Percentiles rank a stretch among this genome's conserved stretches.
Evolutionary conservation across 2,113 vertebrate species (phyloP).

Genomic region (Sakesphorus luctuosus): DNA sequence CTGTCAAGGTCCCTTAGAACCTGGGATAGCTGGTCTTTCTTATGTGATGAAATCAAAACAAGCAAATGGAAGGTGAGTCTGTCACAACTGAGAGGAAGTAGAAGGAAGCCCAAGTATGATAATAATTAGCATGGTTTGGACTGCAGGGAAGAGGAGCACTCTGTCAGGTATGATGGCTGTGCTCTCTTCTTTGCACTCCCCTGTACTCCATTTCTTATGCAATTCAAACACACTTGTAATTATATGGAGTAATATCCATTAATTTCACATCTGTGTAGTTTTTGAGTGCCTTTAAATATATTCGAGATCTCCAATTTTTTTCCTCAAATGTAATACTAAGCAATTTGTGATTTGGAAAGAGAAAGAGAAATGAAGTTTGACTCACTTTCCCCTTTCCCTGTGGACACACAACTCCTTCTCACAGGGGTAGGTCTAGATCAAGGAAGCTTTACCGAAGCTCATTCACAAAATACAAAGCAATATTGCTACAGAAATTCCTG

Average conservation of each 20-base stretch:
- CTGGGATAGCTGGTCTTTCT: slow-evolving; percentile 5
- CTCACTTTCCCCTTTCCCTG: neutral
- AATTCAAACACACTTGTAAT: neutral
- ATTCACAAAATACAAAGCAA: neutral
- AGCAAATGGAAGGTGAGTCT: neutral
- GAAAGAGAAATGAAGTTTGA: neutral
- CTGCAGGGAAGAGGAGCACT: neutral
- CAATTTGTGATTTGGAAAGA: neutral
- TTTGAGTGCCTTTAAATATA: neutral
- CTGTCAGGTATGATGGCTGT: neutral
- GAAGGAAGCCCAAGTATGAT: neutral
- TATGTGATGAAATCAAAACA: slow-evolving; percentile 23
- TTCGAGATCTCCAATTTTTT: neutral
- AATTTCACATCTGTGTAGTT: neutral
- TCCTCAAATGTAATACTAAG: neutral
- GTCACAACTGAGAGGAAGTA: neutral
- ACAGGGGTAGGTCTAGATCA: neutral
- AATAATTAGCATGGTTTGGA: slow-evolving; percentile 28
- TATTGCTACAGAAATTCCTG: neutral
- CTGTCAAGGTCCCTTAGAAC: slow-evolving; percentile 40
- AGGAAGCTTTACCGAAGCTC: neutral
- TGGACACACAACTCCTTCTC: neutral
- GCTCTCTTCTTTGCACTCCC: neutral
- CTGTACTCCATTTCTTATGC: neutral
- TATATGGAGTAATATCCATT: neutral